Base-by-base conservation (phyloP, 1,140 invertebrate species). In the Brachionus calyciflorus region DNA sequence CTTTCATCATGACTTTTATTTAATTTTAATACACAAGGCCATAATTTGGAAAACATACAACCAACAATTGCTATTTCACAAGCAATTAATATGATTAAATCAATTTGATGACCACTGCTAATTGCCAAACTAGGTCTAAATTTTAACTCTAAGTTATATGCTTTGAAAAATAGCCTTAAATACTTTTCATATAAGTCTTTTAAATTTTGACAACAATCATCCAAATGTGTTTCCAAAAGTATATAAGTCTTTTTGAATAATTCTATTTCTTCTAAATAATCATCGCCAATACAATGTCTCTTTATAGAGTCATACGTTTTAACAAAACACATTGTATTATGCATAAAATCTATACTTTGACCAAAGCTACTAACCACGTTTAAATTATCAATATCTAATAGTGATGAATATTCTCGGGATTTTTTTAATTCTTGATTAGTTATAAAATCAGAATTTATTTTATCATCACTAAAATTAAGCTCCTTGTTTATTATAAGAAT, bases 191-290 rank as follows among this genome's bases (percentile, higher is more conserved):
- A 55, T 41, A 73, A 14, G 12, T 53, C 33, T 19, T 51, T 19
- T 30, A 51, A 21, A 73, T 26, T 49, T 37, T 33, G 3, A 6
- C 21, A 28, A 41, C 69, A 73, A 14, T 73, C 69, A 12, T 73
- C 69, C 44, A 73, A 73, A 73, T 73, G 46, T 17, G 44, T 73
- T 1, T 51, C 28, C 0, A 73, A 19, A 19, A 73, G 40, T 19
- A 73, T 73, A 28, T 73, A 73, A 19, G 69, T 73, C 41, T 73
- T 73, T 51, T 73, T 73, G 46, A 73, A 73, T 24, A 73, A 28
- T 19, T 73, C 69, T 49, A 73, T 73, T 28, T 73, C 69, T 49
- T 73, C 44, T 24, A 73, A 73, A 49, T 21, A 55, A 4, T 73
- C 26, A 14, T 30, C 69, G 14, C 69, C 69, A 30, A 73, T 14